phyloP scores from a whole-genome alignment of 2,797 vertebrate species.

The Rhinophrynus dorsalis region DNA sequence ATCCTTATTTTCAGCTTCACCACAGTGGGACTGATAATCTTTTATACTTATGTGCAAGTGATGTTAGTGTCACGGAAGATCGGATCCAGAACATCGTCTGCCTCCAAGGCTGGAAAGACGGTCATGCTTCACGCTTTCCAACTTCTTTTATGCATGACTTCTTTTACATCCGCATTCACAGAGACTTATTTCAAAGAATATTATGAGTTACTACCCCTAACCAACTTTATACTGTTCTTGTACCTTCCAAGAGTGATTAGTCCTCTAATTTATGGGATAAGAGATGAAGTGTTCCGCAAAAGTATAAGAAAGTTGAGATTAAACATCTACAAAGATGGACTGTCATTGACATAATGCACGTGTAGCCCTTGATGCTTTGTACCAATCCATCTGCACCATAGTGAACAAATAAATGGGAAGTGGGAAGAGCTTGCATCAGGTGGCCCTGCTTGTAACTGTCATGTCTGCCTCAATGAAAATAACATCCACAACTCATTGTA shows the following conservation, averaged over 20 bases:
- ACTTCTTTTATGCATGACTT: neutral
- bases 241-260: slow-evolving; percentile 24
- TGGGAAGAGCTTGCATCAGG: no score
- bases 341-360: no score
- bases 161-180: neutral
- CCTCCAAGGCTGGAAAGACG: slow-evolving; percentile 18
- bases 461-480: no score
- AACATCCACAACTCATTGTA: no score
- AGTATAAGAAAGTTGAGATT: neutral
- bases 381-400: no score
- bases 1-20: neutral
- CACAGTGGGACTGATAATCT: slow-evolving; percentile 16
- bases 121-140: slow-evolving; percentile 26
- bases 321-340: neutral
- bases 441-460: no score
- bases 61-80: slow-evolving; percentile 7
- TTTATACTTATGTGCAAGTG: slow-evolving; percentile 20
- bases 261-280: slow-evolving; percentile 29
- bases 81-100: neutral
- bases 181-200: neutral
- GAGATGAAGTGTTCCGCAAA: slow-evolving; percentile 26
- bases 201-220: neutral
- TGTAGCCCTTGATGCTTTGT: no score
- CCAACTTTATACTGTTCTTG: slow-evolving; percentile 6
- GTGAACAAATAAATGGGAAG: no score